Base-by-base conservation (phyloP, 1,140 invertebrate species). In the Thaumatotibia leucotreta region DNA sequence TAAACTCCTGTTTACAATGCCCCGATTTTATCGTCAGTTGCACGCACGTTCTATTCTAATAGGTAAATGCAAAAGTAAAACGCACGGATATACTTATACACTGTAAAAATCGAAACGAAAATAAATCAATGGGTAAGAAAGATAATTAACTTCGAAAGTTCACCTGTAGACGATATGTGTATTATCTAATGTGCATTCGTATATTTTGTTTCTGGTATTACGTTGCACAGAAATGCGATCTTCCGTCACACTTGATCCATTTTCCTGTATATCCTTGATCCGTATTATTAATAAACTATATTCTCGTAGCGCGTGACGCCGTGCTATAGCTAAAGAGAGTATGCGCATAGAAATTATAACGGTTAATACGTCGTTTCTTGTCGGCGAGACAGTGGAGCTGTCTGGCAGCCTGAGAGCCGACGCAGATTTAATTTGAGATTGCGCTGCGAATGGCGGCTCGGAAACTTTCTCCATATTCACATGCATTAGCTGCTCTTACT, bases 401-500 rank as follows among this genome's bases (percentile, higher is more conserved):
- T 31, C 52, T 58, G n/a, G n/a, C 4, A 75, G 77, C 71, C 75
- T 77, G 70, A 74, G 68, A 72, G 73, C 68, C 72, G 76, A 69
- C 74, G 72, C 73, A 86, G 84, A 87, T 87, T 87, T 85, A 85
- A 87, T 87, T 87, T 87, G 79, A 87, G 84, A 87, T 87, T 87
- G 80, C 69, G 78, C 70, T 62, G 77, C 61, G 75, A 77, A 78
- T 72, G 79, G 76, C 64, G 72, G 67, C 70, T 67, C 65, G 68
- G 72, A 75, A 79, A 85, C 76, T 85, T 85, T 85, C 74, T 69
- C 75, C 75, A 80, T 83, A 77, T 72, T 79, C 74, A 75, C 75
- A 74, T 76, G 73, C 75, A 80, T 82, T 82, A 82, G 72, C 76
- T 65, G 68, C 75, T 76, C 70, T 75, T 77, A 76, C 75, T 67